A percentile compares a stretch with the other conserved stretches of the same genome.
Conservation (phyloP, 2,797 vertebrate genomes). For the Crocidura indochinensis region DNA sequence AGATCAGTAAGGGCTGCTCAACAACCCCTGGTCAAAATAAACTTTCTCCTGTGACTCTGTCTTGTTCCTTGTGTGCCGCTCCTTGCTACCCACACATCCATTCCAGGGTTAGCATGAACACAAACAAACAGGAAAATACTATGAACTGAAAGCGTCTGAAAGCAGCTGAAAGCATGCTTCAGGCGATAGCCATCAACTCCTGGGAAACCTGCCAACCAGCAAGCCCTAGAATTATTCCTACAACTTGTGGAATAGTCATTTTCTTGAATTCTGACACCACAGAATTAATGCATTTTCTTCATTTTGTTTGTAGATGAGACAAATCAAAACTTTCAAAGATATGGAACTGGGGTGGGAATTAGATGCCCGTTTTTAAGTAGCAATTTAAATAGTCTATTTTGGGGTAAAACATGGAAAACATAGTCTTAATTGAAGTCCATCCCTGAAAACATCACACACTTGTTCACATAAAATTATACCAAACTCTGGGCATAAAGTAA, state of each 20-base stretch:
- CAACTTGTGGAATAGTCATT: conserved; percentile 22
- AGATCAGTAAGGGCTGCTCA: no score
- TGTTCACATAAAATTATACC: background rate
- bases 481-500: background rate
- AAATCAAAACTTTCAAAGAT: conserved; percentile 53
- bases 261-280: conserved; percentile 50
- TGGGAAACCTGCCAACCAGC: no score
- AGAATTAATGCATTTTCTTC: conserved; percentile 45
- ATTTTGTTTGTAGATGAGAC: conserved; percentile 51
- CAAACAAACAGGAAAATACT: no score
- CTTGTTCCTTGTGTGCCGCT: no score
- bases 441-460: background rate
- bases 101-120: no score
- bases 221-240: no score
- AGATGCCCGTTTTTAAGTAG: conserved; percentile 55
- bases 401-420: background rate
- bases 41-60: no score
- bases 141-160: no score
- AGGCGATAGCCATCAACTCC: no score
- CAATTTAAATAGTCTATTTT: conserved; percentile 50
- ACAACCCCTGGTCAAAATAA: no score
- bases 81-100: no score
- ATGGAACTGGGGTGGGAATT: background rate
- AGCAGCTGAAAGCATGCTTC: no score
- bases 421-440: background rate